Conservation (phyloP, 2,113 vertebrate genomes). For the Callionymus lyra region DNA sequence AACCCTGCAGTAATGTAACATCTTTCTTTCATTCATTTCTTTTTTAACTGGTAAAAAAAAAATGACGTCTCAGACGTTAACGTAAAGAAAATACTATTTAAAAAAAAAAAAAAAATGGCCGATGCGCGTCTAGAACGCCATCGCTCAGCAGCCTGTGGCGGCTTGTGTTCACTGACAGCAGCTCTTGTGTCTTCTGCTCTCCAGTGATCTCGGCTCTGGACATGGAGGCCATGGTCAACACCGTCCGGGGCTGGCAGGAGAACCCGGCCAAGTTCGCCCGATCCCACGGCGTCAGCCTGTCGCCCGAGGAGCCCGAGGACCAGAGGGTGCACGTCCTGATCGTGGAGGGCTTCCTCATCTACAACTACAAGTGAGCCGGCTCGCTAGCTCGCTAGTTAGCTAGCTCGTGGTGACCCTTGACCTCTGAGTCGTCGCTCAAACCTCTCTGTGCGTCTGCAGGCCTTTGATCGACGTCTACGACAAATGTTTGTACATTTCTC, state of each 20-base stretch:
- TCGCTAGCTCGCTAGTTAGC: too few relatives aligned
- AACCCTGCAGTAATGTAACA: conserved; percentile 72
- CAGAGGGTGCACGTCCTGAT: conserved; percentile 78
- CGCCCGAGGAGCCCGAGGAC: conserved; percentile 44
- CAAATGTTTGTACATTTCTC: conserved; percentile 81
- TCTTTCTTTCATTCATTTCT: conserved; percentile 55
- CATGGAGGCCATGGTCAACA: conserved; percentile 74
- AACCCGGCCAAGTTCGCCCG: conserved; percentile 74
- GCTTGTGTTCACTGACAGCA: conserved; percentile 20
- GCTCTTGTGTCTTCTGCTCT: conserved; percentile 27
- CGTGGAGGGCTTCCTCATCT: conserved; percentile 92
- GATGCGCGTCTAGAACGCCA: too few relatives aligned
- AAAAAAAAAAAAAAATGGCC: too few relatives aligned
- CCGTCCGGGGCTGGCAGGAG: conserved; percentile 70
- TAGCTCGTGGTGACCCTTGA: background rate
- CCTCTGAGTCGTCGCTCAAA: conserved; percentile 1
- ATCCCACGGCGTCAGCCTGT: conserved; percentile 66
- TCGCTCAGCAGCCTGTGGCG: conserved; percentile 25
- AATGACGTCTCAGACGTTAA: too few relatives aligned
- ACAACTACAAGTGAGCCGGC: conserved; percentile 77
- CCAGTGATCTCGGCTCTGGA: conserved; percentile 70
- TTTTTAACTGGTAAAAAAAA: conserved; percentile 23
- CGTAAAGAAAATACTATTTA: too few relatives aligned
- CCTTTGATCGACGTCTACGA: conserved; percentile 80
- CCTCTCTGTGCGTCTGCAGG: conserved; percentile 52